Evolutionary conservation across 2,797 vertebrate species (phyloP).

Genomic region (Argya squamiceps): DNA sequence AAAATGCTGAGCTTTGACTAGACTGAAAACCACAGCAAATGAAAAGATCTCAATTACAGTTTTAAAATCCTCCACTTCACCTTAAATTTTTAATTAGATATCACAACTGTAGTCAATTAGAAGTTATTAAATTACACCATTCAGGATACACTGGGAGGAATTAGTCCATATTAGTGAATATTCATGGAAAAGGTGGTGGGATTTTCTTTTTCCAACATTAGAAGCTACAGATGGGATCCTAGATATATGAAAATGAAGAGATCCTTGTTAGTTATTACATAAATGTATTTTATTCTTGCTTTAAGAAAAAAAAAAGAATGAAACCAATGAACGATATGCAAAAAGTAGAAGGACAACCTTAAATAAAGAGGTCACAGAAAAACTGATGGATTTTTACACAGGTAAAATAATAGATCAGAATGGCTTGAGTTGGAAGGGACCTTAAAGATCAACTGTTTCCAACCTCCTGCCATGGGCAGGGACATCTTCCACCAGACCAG

Average conservation of each 20-base stretch:
- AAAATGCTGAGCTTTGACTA: background rate
- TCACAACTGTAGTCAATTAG: background rate
- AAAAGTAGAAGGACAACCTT: background rate
- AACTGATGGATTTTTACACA: background rate
- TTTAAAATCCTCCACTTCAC: background rate
- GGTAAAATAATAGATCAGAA: background rate
- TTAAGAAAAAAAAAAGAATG: background rate
- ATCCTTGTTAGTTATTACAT: background rate
- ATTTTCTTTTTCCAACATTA: background rate
- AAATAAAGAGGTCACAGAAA: background rate
- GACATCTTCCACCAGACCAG: background rate
- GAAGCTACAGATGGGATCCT: background rate
- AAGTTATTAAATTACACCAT: background rate
- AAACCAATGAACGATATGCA: background rate
- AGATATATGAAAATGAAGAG: background rate
- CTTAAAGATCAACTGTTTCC: background rate
- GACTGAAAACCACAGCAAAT: background rate
- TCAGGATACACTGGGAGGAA: background rate
- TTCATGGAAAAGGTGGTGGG: background rate
- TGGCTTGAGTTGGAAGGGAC: background rate
- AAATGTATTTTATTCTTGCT: background rate
- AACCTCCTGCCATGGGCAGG: background rate
- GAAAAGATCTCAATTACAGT: background rate
- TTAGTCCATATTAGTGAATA: background rate
- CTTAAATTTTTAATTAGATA: background rate